These are phyloP conservation scores for Camelus dromedarius DNA, from an alignment of 2,113 vertebrate species.

Conservation along the genomic window DNA sequence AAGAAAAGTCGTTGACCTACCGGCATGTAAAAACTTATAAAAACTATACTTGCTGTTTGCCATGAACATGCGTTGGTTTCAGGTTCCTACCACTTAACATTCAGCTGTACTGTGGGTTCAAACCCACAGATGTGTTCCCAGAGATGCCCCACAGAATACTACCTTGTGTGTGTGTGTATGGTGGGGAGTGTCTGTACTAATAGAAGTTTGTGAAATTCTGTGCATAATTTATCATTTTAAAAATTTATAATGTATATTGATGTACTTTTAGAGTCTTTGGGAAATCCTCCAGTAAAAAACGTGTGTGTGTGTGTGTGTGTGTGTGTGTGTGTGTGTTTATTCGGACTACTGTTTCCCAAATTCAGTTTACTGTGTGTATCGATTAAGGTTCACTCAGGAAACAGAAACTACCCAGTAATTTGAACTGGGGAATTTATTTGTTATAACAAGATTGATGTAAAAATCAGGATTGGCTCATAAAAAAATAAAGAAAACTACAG, in stretches of 20 bases:
- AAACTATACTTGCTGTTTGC: neutral
- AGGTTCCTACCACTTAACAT: neutral
- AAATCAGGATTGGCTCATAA: neutral
- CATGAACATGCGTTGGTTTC: neutral
- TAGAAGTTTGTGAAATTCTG: neutral
- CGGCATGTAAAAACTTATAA: neutral
- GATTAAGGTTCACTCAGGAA: neutral
- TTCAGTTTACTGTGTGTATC: neutral
- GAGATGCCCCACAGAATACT: neutral
- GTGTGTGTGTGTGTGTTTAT: neutral
- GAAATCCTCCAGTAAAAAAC: neutral
- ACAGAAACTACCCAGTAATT: neutral
- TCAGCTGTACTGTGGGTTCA: neutral
- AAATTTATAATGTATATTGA: neutral
- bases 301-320: neutral
- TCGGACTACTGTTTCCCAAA: neutral
- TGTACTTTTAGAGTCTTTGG: neutral
- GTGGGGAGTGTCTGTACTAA: neutral
- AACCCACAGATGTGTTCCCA: rapidly evolving
- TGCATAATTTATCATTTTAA: neutral
- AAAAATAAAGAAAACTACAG: neutral
- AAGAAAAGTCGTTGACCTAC: neutral
- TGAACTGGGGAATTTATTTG: neutral
- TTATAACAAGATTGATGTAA: neutral
- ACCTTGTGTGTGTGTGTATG: neutral